Base-by-base conservation (phyloP, 30 jellyfish, hydroid and myxozoan genomes). In the Mastigias papua region DNA sequence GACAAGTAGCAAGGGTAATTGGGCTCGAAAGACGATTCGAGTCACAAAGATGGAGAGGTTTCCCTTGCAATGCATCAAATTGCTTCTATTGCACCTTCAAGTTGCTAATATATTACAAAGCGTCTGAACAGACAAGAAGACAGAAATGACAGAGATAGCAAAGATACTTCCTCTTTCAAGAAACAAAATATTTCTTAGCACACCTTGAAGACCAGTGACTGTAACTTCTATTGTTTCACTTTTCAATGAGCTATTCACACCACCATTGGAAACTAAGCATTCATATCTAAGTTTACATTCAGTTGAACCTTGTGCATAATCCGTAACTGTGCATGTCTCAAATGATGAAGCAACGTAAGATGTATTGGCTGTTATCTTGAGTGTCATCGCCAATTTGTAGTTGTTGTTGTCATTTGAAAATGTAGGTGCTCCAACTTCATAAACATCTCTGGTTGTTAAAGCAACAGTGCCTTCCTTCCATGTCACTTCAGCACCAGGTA, bases 201-300 rank as follows among this genome's bases (percentile, higher is more conserved):
- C 57, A 85, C 94, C 94, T 50, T 19, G 42, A 19, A 85, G 49
- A 0, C 84, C 94, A 17, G 88, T 72, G 17, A 85, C 83, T 22
- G 81, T 75, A 2, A 85, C 81, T 65, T 67, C 67, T 7, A 65
- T 10, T 7, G 76, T 62, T 4, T 15, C 25, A 22, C 82, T 65
- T n/a, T 61, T 30, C 0, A 32, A 37, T 25, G 85, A 71, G 31
- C 76, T 61, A 29, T 78, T 10, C 0, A 73, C 33, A 32, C 78
- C 74, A 63, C 50, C 83, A 25, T 71, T 69, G 7, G 25, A 17
- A 1, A 78, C 84, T 4, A 88, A 73, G 23, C 94, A 85, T 21
- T 61, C 66, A 30, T 48, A 57, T 33, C 29, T 29, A 60, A 72
- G 81, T 35, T 85, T 22, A 63, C 94, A 85, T 73, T 73, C 70